Evolutionary conservation across 2,888 invertebrate genomes (phyloP), one percentile per base, ranked within the genome.

Genomic region (Mythimna lalbum): DNA sequence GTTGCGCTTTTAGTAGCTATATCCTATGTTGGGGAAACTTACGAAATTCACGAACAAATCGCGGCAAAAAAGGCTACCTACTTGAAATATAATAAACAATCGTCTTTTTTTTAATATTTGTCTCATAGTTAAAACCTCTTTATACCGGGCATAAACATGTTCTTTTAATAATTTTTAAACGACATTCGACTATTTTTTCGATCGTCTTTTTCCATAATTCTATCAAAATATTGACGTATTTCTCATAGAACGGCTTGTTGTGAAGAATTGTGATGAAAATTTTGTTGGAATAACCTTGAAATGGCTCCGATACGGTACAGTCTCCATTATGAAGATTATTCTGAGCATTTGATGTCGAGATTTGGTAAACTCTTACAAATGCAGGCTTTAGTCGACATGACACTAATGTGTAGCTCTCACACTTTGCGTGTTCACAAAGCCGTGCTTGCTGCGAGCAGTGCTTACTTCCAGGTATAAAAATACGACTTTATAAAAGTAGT

Each of bases 341-440:
- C 97, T 36, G 96, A 97, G 83, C 97, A 97, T 89, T 94, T 97
- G 82, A 96, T 97, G 90, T 97, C 97, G 64, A 96, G 97, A 87
- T 97, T 98, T 88, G 97, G 97, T 78, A 97, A 97, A 87, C 94
- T 98, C 55, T 95, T 98, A 88, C 97, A 97, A 93, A 97, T 97
- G 90, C 97, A 98, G 90, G 97, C 97, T 71, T 95, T 98, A 78
- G 98, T 98, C 55, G 98, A 98, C 90, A 97, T 98, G 91, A 97
- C 97, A 63, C 96, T 98, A 59, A 97, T 97, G 96, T 98, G 98
- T 89, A 97, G 97, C 86, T 97, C 97, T 61, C 97, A 97, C 89
- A 97, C 97, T 84, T 96, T 98, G 84, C 97, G 97, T 89, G 97
- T 97, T 60, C 98, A 98, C 88, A 97, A 97, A 93, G 97, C 97